Base-by-base conservation (phyloP, 23 tunicate genomes). In the Trididemnum nubilum region DNA sequence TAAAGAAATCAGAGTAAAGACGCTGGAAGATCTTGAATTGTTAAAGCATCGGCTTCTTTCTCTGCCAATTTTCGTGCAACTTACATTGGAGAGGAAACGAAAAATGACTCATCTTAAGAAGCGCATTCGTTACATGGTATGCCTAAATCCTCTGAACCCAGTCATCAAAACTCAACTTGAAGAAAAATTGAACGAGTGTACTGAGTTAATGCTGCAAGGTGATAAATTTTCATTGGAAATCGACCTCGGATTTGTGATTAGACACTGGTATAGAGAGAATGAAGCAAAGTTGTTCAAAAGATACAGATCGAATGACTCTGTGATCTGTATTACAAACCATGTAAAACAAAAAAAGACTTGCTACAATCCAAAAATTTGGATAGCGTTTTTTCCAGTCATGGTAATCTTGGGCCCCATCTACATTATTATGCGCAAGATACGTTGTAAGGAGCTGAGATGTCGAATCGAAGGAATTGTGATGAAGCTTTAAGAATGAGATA, bases 141-240 rank as follows among this genome's bases (percentile, higher is more conserved):
- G 74, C 22, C 74, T 67, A 12, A 67, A 67, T 67, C 74, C 74
- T 7, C 21, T 30, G n/a, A 67, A 67, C 22, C 74, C 74, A 30
- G 74, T 67, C 2, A 67, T 67, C 3, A 67, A 33, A 67, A 33
- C 74, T 7, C 74, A 67, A 24, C 4, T 67, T 2, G 74, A 67
- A 67, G 9, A 5, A 30, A 31, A 67, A 33, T 24, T 67, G 7
- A 33, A 31, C 2, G 22, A 67, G 4, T 67, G 74, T 33, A 38
- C 31, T 30, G 2, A 12, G 12, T 32, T 31, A 33, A 31, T 67
- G 38, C 3, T 12, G 22, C 12, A n/a, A 4, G 74, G 74, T 12
- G 12, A 33, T 12, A 67, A 67, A 7, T 67, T 67, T 33, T 31
- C 38, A 4, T 67, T 67, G 38, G 38, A 67, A 33, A 5, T 67